Evolutionary conservation across 1,140 invertebrate species (phyloP), one percentile per base, ranked within the genome.

Genomic region (Heliconius melpomene): DNA sequence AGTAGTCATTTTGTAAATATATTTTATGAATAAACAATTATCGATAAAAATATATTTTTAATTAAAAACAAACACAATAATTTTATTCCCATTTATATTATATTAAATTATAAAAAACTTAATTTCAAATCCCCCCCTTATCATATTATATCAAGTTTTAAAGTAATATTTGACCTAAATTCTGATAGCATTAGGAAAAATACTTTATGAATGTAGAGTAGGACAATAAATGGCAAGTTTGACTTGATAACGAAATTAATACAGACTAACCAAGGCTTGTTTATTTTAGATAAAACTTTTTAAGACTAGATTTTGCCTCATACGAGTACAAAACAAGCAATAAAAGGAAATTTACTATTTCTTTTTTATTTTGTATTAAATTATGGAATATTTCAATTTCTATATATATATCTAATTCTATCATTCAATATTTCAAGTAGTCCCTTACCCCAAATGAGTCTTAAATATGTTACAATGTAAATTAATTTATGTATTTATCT

Each of bases 31-130:
- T 77, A 77, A 77, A 77, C 11, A 71, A 74, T 73, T 40, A 57
- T 54, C 20, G 80, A 79, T 3, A 57, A 82, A 36, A 52, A 80
- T n/a, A 82, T n/a, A 71, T 29, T 72, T 72, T 72, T 72, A 18
- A 72, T 38, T 40, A 38, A 71, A 18, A 11, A 71, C 7, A 2
- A 7, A 52, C 26, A 71, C 66, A 23, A 57, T 9, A 3, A 57
- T 57, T 46, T 3, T 13, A 46, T 13, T 46, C 3, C 7, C 5
- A 46, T 46, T 46, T 23, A n/a, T 0, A n/a, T n/a, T 23, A n/a
- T 23, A n/a, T 52, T 52, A 52, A 18, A 20, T 52, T 8, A 13
- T 13, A 46, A 46, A 46, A 2, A 46, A 46, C 7, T 52, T 16
- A 46, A 16, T 46, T 46, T 46, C 5, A 5, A 46, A 46, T 46